A percentile compares a stretch with the other conserved stretches of the same genome.
Conservation (phyloP, 2,888 invertebrate genomes). For the Linnaemya vulpina region DNA sequence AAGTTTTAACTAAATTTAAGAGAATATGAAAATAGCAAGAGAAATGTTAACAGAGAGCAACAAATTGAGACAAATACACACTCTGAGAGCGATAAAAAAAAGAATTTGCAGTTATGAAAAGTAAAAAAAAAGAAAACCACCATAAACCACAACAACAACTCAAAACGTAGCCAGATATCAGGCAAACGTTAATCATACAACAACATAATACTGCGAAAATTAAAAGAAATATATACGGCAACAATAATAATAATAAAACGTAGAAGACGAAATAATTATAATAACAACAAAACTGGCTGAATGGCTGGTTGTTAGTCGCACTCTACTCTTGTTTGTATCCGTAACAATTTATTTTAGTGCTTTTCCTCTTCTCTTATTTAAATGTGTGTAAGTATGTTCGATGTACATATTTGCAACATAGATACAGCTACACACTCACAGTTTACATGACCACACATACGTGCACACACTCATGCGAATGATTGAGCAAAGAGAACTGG, state of each 20-base stretch:
- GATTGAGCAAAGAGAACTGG: slow-evolving; percentile 7
- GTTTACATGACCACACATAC: not conserved
- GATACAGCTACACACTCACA: slow-evolving; percentile 13
- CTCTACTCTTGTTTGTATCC: slow-evolving; percentile 8
- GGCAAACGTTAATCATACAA: slow-evolving; percentile 68
- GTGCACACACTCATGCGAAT: not conserved
- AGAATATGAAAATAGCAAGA: not conserved
- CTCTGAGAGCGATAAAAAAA: slow-evolving; percentile 21
- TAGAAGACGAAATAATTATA: slow-evolving; percentile 23
- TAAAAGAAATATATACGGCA: slow-evolving; percentile 14
- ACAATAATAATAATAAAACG: slow-evolving; percentile 19
- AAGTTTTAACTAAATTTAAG: not conserved
- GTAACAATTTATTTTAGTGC: slow-evolving; percentile 23
- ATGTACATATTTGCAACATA: slow-evolving; percentile 30
- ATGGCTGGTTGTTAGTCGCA: not conserved
- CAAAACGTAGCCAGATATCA: slow-evolving; percentile 68
- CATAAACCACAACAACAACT: slow-evolving; percentile 70
- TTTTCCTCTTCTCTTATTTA: slow-evolving; percentile 31
- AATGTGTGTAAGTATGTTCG: not conserved
- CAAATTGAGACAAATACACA: not conserved
- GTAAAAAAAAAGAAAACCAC: slow-evolving; percentile 40
- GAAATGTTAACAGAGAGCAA: slow-evolving; percentile 23
- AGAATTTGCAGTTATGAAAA: slow-evolving; percentile 43
- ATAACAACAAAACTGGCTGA: slow-evolving; percentile 34
- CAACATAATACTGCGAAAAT: slow-evolving; percentile 61